Evolutionary conservation across 2,113 vertebrate genomes (phyloP).

Genomic region (Empidonax traillii): DNA sequence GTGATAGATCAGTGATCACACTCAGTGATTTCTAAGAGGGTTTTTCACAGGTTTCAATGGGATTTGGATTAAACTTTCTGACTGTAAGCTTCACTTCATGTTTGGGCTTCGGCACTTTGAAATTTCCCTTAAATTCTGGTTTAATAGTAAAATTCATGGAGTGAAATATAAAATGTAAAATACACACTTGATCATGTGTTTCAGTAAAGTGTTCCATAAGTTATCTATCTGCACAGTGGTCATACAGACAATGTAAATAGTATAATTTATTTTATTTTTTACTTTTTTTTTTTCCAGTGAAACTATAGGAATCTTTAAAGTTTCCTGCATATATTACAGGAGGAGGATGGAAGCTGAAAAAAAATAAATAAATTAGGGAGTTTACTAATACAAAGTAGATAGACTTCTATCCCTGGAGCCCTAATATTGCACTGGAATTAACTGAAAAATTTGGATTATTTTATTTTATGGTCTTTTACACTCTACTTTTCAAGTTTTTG

Average conservation of each 20-base stretch:
- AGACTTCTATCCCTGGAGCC: background rate
- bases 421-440: background rate
- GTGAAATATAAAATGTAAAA: background rate
- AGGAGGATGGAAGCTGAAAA: background rate
- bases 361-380: background rate
- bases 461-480: background rate
- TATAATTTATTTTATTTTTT: background rate
- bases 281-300: background rate
- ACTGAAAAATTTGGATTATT: background rate
- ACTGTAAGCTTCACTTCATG: background rate
- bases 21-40: background rate
- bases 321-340: background rate
- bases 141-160: background rate
- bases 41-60: background rate
- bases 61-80: background rate
- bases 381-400: background rate
- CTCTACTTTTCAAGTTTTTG: background rate
- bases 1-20: background rate
- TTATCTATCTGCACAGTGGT: background rate
- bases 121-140: background rate
- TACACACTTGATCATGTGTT: accelerated
- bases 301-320: background rate
- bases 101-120: background rate
- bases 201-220: background rate
- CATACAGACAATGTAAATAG: background rate